Conservation (phyloP, 2,888 invertebrate species). For the Lithophane semibrunnea region DNA sequence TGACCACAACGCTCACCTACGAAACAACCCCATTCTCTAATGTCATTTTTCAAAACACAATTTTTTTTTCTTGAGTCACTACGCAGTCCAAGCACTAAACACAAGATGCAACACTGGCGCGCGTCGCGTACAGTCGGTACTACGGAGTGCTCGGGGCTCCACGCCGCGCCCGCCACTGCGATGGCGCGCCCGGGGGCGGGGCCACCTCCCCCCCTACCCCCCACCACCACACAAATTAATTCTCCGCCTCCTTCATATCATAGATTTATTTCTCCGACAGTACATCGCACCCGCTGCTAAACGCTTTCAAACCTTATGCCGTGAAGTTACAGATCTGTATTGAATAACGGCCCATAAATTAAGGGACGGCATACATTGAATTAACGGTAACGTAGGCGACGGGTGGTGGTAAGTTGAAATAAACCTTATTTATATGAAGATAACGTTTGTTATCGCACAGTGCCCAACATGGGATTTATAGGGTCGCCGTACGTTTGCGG, state of each 20-base stretch:
- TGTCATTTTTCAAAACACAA: conserved; percentile 72
- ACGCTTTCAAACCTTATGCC: conserved; percentile 88
- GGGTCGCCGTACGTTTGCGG: conserved; percentile 81
- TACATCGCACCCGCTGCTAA: conserved; percentile 81
- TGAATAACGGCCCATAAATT: conserved; percentile 86
- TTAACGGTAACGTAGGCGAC: conserved; percentile 84
- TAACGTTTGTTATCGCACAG: conserved; percentile 77
- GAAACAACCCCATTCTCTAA: conserved; percentile 73
- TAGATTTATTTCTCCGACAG: conserved; percentile 89
- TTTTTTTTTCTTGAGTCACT: conserved; percentile 64
- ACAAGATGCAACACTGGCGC: conserved; percentile 66
- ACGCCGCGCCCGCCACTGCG: conserved; percentile 82
- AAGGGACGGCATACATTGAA: conserved; percentile 88
- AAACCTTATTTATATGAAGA: conserved; percentile 71
- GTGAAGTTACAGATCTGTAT: conserved; percentile 85
- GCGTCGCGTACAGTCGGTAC: conserved; percentile 66
- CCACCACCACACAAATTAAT: conserved; percentile 85
- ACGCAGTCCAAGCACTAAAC: conserved; percentile 62
- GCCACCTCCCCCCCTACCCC: conserved; percentile 81
- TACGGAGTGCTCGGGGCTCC: conserved; percentile 63
- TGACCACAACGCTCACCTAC: conserved; percentile 76
- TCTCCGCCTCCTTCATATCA: conserved; percentile 90
- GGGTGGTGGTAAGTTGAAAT: conserved; percentile 71
- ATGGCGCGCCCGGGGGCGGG: conserved; percentile 87
- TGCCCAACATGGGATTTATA: conserved; percentile 81